Evolutionary conservation across 2,113 vertebrate species (phyloP).

Genomic region (Axis porcinus): DNA sequence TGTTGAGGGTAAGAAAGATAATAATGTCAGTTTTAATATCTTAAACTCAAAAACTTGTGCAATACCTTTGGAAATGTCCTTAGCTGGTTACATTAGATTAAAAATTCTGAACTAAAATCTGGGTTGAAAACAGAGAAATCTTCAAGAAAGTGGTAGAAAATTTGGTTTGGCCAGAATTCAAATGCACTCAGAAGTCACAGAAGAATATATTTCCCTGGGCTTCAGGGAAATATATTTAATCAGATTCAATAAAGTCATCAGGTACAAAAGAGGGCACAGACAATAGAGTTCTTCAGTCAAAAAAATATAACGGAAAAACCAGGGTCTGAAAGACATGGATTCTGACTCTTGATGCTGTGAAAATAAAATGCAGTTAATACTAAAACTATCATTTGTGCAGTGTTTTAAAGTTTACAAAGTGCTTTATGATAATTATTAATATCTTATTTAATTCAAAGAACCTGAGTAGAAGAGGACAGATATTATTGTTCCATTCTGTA

Average conservation of each 20-base stretch:
- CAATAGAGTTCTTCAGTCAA: neutral
- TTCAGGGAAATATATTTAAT: neutral
- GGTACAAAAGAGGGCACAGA: neutral
- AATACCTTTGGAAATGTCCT: neutral
- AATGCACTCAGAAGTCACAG: neutral
- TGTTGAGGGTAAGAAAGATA: neutral
- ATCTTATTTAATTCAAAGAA: neutral
- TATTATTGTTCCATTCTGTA: neutral
- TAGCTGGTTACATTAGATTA: neutral
- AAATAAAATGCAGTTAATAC: neutral
- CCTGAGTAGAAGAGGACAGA: neutral
- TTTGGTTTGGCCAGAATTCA: neutral
- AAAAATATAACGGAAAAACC: neutral
- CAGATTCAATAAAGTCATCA: neutral
- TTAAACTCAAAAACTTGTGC: neutral
- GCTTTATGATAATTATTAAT: neutral
- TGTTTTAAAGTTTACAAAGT: neutral
- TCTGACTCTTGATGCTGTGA: neutral
- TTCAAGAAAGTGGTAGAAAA: neutral
- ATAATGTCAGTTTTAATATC: neutral
- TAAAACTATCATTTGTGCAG: neutral
- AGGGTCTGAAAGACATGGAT: neutral
- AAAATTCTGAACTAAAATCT: neutral
- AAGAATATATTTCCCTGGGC: neutral
- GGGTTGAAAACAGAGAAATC: neutral